Base-by-base conservation (phyloP, 2,113 vertebrate genomes). In the Formicarius rufipectus region DNA sequence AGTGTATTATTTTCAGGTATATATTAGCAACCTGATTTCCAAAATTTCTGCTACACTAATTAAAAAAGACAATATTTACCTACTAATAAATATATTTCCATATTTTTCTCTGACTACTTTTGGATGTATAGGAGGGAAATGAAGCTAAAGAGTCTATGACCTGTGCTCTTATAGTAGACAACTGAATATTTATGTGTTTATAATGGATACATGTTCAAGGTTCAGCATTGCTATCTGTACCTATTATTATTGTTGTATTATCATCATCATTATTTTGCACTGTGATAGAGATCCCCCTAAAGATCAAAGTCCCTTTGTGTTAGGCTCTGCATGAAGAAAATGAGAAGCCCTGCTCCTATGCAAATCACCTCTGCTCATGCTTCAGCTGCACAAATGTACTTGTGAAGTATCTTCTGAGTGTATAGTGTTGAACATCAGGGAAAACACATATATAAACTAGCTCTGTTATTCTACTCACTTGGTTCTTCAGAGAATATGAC, bases 171-270 rank as follows among this genome's bases (percentile, higher is more conserved):
- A 60, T 18, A 44, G 50, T 71, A 93, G 94, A 73, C 52, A 92
- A 53, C 75, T 84, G 92, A 88, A 90, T 96, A 80, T 96, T 95
- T 95, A 93, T 93, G 55, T 94, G 72, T 92, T 92, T 94, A 80
- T 92, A 88, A 96, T 90, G 87, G 75, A 81, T 88, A 74, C 33
- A 20, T 67, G 35, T 84, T 95, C 62, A 63, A 79, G 63, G 84
- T 88, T 94, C 85, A 94, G 19, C 58, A 45, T 74, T 90, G 87
- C 63, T 90, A 91, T 94, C n/a, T 62, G 62, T 96, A 84, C 84
- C 83, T 91, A 80, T 94, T 93, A 96, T 93, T 96, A 93, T 25
- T 86, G 80, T 81, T 95, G 95, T 78, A 53, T 67, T 97, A 91
- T 71, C 56, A 90, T 84, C 44, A 80, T 85, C 56, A 90, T 94